Evolutionary conservation across 2,797 vertebrate species (phyloP), one percentile per base, ranked within the genome.

Genomic region (Ambastaia sidthimunki): DNA sequence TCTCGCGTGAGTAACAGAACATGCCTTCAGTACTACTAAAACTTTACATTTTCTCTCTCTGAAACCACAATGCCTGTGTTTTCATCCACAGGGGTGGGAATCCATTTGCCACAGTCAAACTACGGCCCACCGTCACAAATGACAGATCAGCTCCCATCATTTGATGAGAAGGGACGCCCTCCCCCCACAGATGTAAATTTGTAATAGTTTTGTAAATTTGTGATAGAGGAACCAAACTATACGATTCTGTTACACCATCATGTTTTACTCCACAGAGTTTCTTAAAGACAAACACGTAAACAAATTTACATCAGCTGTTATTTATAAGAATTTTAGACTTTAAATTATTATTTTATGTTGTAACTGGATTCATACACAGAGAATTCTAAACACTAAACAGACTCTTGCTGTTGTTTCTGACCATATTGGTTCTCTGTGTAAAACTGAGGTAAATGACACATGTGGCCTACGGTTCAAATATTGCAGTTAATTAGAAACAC

Each of bases 61-160:
- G 5, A 19, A n/a, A 77, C 57, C 55, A 19, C 10, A 70, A 54
- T 76, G 18, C 2, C 16, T 23, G 2, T 65, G 19, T 71, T 25
- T 55, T 77, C 6, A 7, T 73, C 69, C 63, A 0, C 92, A 99
- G 97, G 55, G 96, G 95, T 85, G 97, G 96, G 86, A 99, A 99
- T 86, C 97, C 97, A 4, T 99, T 99, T 74, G 94, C 95, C 13
- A 97, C 95, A 0, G 94, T 99, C 83, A 97, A 95, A 79, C 95
- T 99, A 84, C 95, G 96, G 72, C 97, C 97, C 0, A 99, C 97
- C 0, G 92, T 98, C 69, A 99, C 97, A 1, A 98, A 99, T 34
- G 98, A 99, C 87, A 94, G 98, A 88, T 99, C 98, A 0, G 96
- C 97, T 0, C 97, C 97, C 0, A 19, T 90, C 76, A 90, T 99